These are phyloP conservation scores for Sisor rabdophorus DNA, from an alignment of 2,113 vertebrate genomes.

Conservation along the genomic window DNA sequence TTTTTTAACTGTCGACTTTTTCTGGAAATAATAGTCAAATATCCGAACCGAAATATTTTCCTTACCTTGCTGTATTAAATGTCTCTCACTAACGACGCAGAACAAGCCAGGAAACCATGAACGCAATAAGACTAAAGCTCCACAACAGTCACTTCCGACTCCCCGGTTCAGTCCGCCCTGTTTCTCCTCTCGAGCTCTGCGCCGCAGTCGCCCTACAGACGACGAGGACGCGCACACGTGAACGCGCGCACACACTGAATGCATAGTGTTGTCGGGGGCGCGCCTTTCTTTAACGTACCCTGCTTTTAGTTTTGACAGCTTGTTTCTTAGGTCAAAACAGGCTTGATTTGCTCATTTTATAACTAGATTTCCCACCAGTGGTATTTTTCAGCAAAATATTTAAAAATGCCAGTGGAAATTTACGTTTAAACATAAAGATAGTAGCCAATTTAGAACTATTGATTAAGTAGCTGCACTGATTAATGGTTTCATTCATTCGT, in stretches of 20 bases:
- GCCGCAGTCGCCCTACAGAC: conserved; percentile 57
- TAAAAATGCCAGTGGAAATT: not conserved
- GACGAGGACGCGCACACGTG: conserved; percentile 63
- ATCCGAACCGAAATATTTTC: not conserved
- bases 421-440: not conserved
- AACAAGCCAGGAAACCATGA: not conserved
- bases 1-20: not conserved
- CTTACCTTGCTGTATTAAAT: conserved; percentile 55
- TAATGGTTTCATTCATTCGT: not conserved
- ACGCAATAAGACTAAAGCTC: not conserved
- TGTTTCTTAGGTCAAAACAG: not conserved
- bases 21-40: not conserved
- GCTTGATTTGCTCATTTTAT: not conserved
- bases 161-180: conserved; percentile 60
- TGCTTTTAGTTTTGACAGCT: not conserved
- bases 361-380: not conserved
- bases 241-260: not conserved
- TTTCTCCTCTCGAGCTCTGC: conserved; percentile 65
- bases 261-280: conserved; percentile 10
- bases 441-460: not conserved
- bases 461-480: not conserved
- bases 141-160: conserved; percentile 54
- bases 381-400: not conserved
- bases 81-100: conserved; percentile 40
- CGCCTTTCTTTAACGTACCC: conserved; percentile 29